A percentile compares a stretch with the other conserved stretches of the same genome.
Evolutionary conservation across 1,140 invertebrate genomes (phyloP).

Genomic region (Aphelinus atriplicis): DNA sequence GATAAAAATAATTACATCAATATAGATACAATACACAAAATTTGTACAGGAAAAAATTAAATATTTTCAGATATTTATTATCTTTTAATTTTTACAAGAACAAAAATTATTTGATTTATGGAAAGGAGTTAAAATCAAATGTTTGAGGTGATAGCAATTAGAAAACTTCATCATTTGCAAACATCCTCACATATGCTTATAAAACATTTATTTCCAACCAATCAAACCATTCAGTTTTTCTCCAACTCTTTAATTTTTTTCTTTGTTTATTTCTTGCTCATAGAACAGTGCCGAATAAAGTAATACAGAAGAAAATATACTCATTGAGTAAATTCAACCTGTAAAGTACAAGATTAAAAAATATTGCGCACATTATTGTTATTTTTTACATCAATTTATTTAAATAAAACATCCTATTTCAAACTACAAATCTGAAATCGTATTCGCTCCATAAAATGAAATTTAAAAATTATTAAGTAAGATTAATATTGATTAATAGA

Average conservation of each 20-base stretch:
- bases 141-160: constrained; percentile 20
- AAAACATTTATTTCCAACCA: constrained; percentile 51
- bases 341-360: constrained; percentile 40
- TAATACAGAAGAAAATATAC: constrained; percentile 20
- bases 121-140: not conserved
- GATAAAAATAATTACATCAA: too few relatives aligned
- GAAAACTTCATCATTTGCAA: constrained; percentile 47
- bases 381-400: constrained; percentile 7
- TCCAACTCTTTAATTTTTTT: constrained; percentile 25
- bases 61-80: too few relatives aligned
- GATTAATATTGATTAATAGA: constrained; percentile 32
- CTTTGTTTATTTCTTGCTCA: constrained; percentile 1
- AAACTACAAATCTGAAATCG: constrained; percentile 7
- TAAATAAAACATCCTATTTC: constrained; percentile 29
- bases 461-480: constrained; percentile 19
- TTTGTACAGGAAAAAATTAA: too few relatives aligned
- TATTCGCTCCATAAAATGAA: constrained; percentile 17
- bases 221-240: constrained; percentile 39
- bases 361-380: constrained; percentile 32
- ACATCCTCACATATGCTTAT: constrained; percentile 50
- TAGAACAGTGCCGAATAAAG: constrained; percentile 35
- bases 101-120: not conserved
- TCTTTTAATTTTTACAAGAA: too few relatives aligned
- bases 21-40: too few relatives aligned
- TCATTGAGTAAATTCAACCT: constrained; percentile 29